Conservation (phyloP, 2,113 vertebrate species). For the Xiphophorus maculatus region DNA sequence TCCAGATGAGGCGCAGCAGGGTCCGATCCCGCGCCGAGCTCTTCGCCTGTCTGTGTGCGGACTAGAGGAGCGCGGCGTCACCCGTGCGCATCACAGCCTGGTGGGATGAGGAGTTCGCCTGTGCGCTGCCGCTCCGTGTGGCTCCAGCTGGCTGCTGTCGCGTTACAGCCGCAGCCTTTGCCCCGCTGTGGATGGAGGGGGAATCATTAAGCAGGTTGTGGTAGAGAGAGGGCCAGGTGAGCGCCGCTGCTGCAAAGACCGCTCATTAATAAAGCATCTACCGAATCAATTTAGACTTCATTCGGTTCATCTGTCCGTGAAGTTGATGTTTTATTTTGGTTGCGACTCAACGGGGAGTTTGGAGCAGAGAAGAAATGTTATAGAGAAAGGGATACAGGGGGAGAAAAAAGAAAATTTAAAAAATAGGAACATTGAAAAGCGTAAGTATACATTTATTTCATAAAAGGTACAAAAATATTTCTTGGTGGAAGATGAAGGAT, state of each 20-base stretch:
- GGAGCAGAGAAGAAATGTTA: background rate
- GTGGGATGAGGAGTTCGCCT: slow-evolving; percentile 55
- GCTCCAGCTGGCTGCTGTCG: slow-evolving; percentile 53
- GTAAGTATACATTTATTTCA: too few species aligned
- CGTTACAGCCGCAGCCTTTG: slow-evolving; percentile 50
- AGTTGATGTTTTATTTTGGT: background rate
- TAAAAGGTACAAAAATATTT: too few species aligned
- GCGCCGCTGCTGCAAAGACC: background rate
- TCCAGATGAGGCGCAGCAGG: slow-evolving; percentile 74
- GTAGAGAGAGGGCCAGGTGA: background rate
- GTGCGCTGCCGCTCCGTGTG: slow-evolving; percentile 53
- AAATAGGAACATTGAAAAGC: too few species aligned
- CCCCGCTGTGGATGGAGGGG: slow-evolving; percentile 38
- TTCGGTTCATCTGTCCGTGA: background rate
- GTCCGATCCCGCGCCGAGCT: slow-evolving; percentile 72
- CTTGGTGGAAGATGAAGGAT: too few species aligned
- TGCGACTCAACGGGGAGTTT: background rate
- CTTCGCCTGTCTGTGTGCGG: slow-evolving; percentile 60
- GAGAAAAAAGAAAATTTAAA: too few species aligned
- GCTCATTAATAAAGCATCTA: background rate
- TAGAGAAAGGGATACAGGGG: too few species aligned
- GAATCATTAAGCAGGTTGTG: background rate
- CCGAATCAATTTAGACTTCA: background rate
- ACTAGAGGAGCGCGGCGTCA: slow-evolving; percentile 65
- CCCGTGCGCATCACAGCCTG: slow-evolving; percentile 75